phyloP scores from a whole-genome alignment of 1,140 invertebrate species.

The Lucilia cuprina region DNA sequence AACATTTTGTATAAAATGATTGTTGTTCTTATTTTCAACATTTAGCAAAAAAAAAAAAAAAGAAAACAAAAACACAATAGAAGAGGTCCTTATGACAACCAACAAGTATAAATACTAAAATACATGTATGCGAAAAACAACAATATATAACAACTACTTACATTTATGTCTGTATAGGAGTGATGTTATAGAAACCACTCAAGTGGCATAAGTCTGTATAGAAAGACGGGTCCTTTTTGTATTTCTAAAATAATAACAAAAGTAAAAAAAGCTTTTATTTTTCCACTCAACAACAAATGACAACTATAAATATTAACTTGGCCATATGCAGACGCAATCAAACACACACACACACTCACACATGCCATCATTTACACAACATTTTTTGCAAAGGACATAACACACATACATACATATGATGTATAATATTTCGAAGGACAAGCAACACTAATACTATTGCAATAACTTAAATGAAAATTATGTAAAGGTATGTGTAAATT shows the following conservation, averaged over 20 bases:
- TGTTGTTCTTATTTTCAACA: no score
- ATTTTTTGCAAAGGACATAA: no score
- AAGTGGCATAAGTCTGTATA: background rate
- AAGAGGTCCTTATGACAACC: no score
- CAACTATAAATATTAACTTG: conserved; percentile 3
- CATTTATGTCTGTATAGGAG: background rate
- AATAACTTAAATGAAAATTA: no score
- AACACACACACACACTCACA: no score
- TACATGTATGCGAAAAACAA: no score
- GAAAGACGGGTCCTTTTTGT: background rate
- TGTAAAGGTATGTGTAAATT: background rate
- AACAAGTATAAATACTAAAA: no score
- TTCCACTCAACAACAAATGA: background rate
- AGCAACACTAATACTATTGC: background rate
- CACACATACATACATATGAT: background rate
- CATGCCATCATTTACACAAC: no score
- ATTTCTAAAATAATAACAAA: background rate
- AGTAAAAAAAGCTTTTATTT: background rate
- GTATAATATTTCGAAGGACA: background rate
- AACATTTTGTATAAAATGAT: no score
- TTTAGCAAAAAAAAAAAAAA: no score
- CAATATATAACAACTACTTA: background rate
- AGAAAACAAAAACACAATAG: no score
- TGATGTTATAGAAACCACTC: background rate
- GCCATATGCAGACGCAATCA: background rate